phyloP scores from a whole-genome alignment of 2,888 invertebrate species.

The Gymnocheta viridis region DNA sequence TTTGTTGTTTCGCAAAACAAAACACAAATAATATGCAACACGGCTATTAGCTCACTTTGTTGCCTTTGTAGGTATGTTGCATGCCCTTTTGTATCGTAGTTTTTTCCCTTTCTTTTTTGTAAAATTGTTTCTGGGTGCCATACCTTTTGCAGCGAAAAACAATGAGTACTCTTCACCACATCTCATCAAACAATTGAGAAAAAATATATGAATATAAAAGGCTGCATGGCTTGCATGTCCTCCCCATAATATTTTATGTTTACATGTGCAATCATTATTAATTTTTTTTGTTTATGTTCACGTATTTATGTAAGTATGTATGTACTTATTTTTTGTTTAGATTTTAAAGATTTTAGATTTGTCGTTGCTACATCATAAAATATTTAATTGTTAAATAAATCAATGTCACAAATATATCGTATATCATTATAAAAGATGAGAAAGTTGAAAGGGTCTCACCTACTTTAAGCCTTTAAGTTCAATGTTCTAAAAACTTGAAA shows the following conservation, averaged over 20 bases:
- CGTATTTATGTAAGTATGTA: neutral
- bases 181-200: conserved; percentile 6
- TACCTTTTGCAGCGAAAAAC: neutral
- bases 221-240: conserved; percentile 47
- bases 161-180: conserved; percentile 22
- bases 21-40: neutral
- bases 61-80: conserved; percentile 50
- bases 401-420: conserved; percentile 70
- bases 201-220: neutral
- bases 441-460: conserved; percentile 36
- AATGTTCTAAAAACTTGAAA: conserved; percentile 27
- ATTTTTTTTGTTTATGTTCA: conserved; percentile 36
- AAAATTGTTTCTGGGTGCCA: conserved; percentile 24
- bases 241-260: conserved; percentile 56
- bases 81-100: conserved; percentile 37
- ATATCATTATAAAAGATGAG: conserved; percentile 53
- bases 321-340: neutral
- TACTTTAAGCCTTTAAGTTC: conserved; percentile 11
- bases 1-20: neutral
- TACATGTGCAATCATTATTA: conserved; percentile 72
- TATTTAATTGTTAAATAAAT: conserved; percentile 71
- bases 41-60: conserved; percentile 37
- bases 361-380: conserved; percentile 5
- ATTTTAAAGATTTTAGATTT: conserved; percentile 30
- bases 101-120: conserved; percentile 41